Base-by-base conservation (phyloP, 1,140 invertebrate species). In the Medauroidea extradentata region DNA sequence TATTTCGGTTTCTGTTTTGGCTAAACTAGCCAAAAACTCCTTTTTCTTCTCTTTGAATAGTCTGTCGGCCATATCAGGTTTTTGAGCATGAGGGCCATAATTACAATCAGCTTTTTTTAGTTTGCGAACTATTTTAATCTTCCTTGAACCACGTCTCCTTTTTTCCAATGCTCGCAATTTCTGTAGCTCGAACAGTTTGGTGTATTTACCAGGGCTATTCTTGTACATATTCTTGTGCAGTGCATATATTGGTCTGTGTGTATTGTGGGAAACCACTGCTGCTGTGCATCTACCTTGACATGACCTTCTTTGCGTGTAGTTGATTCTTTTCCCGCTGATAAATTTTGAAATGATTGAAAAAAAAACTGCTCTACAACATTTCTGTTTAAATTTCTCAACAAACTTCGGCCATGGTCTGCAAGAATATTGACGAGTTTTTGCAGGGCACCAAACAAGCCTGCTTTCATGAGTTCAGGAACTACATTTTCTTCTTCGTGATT, bases 311-410 rank as follows among this genome's bases (percentile, higher is more conserved):
- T 52, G 49, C 2, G 65, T 51, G 50, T 59, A 72, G 66, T 75
- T 71, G 23, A 69, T 60, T 53, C 70, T 44, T 65, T 78, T 78
- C 9, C 72, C 75, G 43, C 69, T 65, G 29, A 69, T 65, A 53
- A 57, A 63, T 63, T 76, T 76, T 4, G 53, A 53, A 7, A 74
- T 49, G 5, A 68, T 63, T 3, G 61, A 53, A 63, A 75, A n/a
- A n/a, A 72, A 64, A 70, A 77, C 11, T 42, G 21, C 65, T 79
- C 77, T 5, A 67, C 70, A 25, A 56, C 23, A 62, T 78, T 79
- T 44, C 71, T 78, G 25, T 70, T 74, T n/a, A 67, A 62, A 56
- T 74, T 67, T 1, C 65, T 48, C 7, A 78, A 53, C 16, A 74
- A 64, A 56, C 68, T 69, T 2, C 63, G 18, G 18, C 67, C 48